Evolutionary conservation across 2,797 vertebrate species (phyloP), one percentile per base, ranked within the genome.

Genomic region (Gobionotothen gibberifrons): DNA sequence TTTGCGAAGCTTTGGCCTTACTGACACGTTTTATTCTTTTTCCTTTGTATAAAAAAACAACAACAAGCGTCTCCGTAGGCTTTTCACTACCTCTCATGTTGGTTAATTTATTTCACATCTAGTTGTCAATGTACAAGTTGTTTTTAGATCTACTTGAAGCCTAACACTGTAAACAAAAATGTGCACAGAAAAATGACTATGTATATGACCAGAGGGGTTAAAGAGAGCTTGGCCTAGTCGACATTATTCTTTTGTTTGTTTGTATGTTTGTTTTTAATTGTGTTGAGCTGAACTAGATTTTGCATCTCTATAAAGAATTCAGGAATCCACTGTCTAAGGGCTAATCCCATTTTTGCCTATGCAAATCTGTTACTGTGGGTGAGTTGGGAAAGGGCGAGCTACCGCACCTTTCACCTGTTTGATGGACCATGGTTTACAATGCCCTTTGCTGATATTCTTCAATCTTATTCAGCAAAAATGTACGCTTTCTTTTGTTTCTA

Each of bases 261-360:
- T 89, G 82, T 92, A 70, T 89, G 83, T 92, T 82, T 90, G 75
- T 92, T 93, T 94, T 92, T 72, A 90, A 83, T 92, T 93, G 86
- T 94, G 87, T 92, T 93, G 81, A 93, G 90, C 90, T 91, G 88
- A 94, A 92, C 87, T 94, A 93, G 89, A 93, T 92, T 94, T 93
- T 92, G 91, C 91, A 93, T 93, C 90, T 93, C 85, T 90, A 89
- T 88, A 89, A 93, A 96, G 95, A 96, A 96, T 97, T 99, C 98
- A 99, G 98, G 98, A 98, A 96, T 94, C 93, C 93, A 94, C 93
- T 94, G 95, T 97, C 94, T 95, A 97, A 98, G 98, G 98, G 97
- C 98, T 95, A 99, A 97, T 97, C 96, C 95, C 94, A 96, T 97
- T 97, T 93, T 96, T 98, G 97, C 97, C 97, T 99, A 99, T 99